A percentile compares a stretch with the other conserved stretches of the same genome.
Evolutionary conservation across 2,797 vertebrate species (phyloP).

Genomic region (Myotis planiceps): DNA sequence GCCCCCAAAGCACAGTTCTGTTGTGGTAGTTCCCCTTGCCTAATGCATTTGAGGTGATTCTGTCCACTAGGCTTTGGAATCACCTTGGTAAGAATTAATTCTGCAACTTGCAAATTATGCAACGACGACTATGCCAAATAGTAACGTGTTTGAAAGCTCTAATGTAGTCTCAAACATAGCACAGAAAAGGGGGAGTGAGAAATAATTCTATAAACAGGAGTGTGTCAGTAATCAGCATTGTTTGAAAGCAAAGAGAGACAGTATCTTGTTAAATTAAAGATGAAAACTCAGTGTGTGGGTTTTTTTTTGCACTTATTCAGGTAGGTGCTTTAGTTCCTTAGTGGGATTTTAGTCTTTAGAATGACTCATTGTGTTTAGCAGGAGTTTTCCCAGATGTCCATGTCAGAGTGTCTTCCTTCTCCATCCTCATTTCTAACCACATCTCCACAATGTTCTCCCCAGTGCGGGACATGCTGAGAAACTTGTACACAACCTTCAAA

Average conservation of each 20-base stretch:
- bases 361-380: neutral
- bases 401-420: neutral
- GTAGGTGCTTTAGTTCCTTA: neutral
- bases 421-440: neutral
- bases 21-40: neutral
- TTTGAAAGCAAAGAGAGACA: neutral
- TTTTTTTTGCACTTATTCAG: neutral
- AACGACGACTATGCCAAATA: neutral
- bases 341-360: neutral
- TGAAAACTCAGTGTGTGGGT: neutral
- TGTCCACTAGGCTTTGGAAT: neutral
- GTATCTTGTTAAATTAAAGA: neutral
- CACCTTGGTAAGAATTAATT: neutral
- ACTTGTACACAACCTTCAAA: neutral
- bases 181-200: neutral
- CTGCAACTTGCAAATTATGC: neutral
- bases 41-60: conserved; percentile 26
- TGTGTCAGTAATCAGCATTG: neutral
- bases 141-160: conserved; percentile 17
- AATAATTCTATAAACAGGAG: neutral
- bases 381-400: neutral
- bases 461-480: neutral
- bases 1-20: neutral
- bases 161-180: neutral
- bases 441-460: neutral